Conservation (phyloP, 2,797 vertebrate genomes). For the Oreochromis mossambicus region DNA sequence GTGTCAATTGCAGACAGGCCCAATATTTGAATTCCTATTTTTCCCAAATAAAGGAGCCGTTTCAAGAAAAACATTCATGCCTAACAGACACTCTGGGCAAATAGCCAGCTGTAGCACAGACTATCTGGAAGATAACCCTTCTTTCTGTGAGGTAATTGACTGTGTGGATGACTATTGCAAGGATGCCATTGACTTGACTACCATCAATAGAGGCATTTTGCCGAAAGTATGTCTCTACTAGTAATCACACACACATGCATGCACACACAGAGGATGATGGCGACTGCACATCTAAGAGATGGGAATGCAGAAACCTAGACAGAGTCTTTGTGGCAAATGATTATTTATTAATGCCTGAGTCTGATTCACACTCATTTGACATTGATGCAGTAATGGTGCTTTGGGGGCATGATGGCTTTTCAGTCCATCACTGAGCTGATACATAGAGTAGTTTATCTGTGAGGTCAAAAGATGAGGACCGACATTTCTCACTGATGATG, state of each 20-base stretch:
- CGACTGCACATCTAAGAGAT: slow-evolving; percentile 38
- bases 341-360: slow-evolving; percentile 52
- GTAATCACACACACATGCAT: slow-evolving; percentile 21
- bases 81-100: slow-evolving; percentile 38
- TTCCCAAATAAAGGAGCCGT: slow-evolving; percentile 19
- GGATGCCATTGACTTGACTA: slow-evolving; percentile 74
- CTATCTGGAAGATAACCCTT: slow-evolving; percentile 51
- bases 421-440: slow-evolving; percentile 21
- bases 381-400: slow-evolving; percentile 6
- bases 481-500: slow-evolving; percentile 30
- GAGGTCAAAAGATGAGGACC: slow-evolving; percentile 46
- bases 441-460: slow-evolving; percentile 34
- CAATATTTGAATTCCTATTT: slow-evolving; percentile 40
- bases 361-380: slow-evolving; percentile 36
- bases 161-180: slow-evolving; percentile 61
- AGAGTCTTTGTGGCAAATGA: slow-evolving; percentile 33
- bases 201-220: slow-evolving; percentile 65
- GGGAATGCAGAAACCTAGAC: slow-evolving; percentile 39
- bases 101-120: slow-evolving; percentile 42
- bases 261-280: background rate
- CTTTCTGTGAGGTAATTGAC: slow-evolving; percentile 66
- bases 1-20: slow-evolving; percentile 5
- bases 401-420: slow-evolving; percentile 21
- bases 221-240: slow-evolving; percentile 52
- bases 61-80: slow-evolving; percentile 38